Conservation (phyloP, 2,113 vertebrate genomes). For the Upupa epops region DNA sequence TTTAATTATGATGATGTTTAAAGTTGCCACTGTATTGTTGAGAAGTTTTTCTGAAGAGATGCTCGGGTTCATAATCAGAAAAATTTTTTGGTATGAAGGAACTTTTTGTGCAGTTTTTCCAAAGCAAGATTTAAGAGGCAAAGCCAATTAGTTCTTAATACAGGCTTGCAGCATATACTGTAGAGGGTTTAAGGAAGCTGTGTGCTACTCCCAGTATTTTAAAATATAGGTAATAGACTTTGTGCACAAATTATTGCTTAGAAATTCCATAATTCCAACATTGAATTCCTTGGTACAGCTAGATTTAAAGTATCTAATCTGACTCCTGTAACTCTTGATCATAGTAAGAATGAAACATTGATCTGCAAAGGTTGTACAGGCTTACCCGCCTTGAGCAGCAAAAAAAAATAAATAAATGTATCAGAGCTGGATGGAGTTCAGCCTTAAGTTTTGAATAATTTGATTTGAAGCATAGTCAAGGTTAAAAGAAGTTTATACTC, state of each 20-base stretch:
- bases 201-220: not conserved
- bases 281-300: not conserved
- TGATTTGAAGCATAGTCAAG: not conserved
- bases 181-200: slow-evolving; percentile 17
- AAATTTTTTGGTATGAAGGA: not conserved
- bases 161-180: not conserved
- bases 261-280: not conserved
- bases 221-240: not conserved
- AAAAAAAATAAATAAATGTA: not conserved
- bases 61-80: not conserved
- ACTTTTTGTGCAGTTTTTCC: not conserved
- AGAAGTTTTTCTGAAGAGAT: not conserved
- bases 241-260: not conserved
- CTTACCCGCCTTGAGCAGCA: not conserved
- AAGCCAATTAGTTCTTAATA: slow-evolving; percentile 22
- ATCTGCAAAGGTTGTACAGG: not conserved
- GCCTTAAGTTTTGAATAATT: slow-evolving; percentile 29
- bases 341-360: not conserved
- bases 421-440: slow-evolving; percentile 27
- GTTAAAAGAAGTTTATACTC: slow-evolving; percentile 20
- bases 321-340: not conserved
- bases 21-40: not conserved
- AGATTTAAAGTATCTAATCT: not conserved
- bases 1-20: not conserved
- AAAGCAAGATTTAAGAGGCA: not conserved